These are phyloP conservation scores for Clarias macrocephalus DNA, from an alignment of 2,113 vertebrate species.

Conservation along the genomic window DNA sequence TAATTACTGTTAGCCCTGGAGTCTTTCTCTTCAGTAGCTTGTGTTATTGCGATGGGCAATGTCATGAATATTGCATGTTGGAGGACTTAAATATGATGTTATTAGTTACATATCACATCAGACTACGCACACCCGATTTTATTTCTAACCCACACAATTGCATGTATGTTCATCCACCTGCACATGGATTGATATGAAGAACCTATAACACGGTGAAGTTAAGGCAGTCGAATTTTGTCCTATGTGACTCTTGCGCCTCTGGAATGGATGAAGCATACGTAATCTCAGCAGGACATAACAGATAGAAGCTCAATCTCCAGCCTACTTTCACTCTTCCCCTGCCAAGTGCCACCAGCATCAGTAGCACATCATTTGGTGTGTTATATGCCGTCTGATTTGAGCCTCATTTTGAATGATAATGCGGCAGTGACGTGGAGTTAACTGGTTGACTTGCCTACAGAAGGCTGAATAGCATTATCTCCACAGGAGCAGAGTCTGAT, in stretches of 20 bases:
- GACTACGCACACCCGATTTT: not conserved
- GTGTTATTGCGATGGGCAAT: not conserved
- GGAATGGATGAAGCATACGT: constrained; percentile 24
- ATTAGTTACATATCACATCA: not conserved
- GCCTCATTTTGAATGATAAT: not conserved
- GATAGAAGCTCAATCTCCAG: constrained; percentile 19
- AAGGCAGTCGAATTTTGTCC: not conserved
- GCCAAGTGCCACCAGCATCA: constrained; percentile 36
- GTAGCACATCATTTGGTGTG: constrained; percentile 24
- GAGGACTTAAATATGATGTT: not conserved
- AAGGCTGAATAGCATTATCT: not conserved
- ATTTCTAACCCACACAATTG: not conserved
- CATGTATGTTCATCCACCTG: constrained; percentile 37
- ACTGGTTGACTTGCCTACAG: not conserved
- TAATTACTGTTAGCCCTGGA: not conserved
- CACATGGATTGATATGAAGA: constrained; percentile 50
- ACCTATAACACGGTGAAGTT: not conserved
- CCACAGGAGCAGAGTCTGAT: not conserved
- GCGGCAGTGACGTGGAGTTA: not conserved
- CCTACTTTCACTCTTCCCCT: constrained; percentile 16
- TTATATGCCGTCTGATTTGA: not conserved
- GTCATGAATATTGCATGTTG: not conserved
- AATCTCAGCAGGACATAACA: constrained; percentile 30
- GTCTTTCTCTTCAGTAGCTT: constrained; percentile 5
- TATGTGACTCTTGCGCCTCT: constrained; percentile 22